Evolutionary conservation across 2,888 invertebrate species (phyloP).

Genomic region (Epinotia ramella): DNA sequence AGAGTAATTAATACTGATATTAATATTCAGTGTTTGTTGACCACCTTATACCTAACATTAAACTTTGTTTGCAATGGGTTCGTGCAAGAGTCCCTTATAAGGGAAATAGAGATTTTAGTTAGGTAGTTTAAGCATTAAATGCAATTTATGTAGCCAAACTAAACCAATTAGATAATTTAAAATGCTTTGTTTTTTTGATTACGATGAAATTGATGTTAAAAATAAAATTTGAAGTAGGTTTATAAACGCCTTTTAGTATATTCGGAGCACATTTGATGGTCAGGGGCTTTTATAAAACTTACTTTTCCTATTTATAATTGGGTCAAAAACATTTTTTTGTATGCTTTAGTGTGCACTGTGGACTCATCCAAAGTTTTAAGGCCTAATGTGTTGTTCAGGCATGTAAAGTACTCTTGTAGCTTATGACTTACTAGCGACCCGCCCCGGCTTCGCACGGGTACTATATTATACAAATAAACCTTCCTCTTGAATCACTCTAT

Average conservation of each 20-base stretch:
- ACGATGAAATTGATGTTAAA: neutral
- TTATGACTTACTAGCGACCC: too few relatives aligned
- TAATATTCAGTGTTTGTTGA: neutral
- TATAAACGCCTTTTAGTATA: slow-evolving; percentile 4
- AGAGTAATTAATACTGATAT: neutral
- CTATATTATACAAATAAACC: too few relatives aligned
- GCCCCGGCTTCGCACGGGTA: too few relatives aligned
- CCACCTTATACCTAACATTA: neutral
- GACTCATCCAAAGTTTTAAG: too few relatives aligned
- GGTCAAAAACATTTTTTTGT: too few relatives aligned
- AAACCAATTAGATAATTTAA: slow-evolving; percentile 3
- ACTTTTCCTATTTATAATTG: neutral
- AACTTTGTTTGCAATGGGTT: neutral
- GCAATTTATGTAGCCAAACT: slow-evolving; percentile 18
- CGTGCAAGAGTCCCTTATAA: slow-evolving; percentile 3
- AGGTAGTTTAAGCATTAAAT: slow-evolving; percentile 23
- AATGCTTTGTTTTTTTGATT: neutral
- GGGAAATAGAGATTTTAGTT: slow-evolving; percentile 14
- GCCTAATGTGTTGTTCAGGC: too few relatives aligned
- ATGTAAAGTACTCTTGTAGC: too few relatives aligned
- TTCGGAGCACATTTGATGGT: neutral
- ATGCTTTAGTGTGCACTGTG: too few relatives aligned
- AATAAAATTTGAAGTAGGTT: neutral
- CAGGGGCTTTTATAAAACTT: slow-evolving; percentile 1
- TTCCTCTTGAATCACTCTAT: too few relatives aligned